These are phyloP conservation scores for Misgurnus anguillicaudatus DNA, from an alignment of 2,113 vertebrate genomes.

Conservation along the genomic window DNA sequence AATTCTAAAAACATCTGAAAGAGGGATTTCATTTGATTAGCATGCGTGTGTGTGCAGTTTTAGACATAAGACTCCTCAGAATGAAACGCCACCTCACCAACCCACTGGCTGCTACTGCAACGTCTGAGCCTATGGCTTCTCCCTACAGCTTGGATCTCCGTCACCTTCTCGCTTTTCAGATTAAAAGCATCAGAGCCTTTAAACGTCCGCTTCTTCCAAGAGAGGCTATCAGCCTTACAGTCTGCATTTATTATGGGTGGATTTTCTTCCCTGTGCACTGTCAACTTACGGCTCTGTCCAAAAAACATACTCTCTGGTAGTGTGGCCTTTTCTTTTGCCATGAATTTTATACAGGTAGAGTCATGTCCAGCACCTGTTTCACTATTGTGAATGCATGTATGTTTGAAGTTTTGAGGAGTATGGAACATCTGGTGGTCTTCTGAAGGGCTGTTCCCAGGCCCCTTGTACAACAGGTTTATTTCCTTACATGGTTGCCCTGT, in stretches of 20 bases:
- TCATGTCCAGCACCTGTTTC: slow-evolving; percentile 28
- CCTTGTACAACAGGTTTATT: slow-evolving; percentile 56
- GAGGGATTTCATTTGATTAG: too few relatives aligned
- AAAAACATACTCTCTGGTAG: slow-evolving; percentile 72
- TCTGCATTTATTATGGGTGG: slow-evolving; percentile 4
- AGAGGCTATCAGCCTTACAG: slow-evolving; percentile 33
- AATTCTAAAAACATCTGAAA: too few relatives aligned
- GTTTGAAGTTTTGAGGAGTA: slow-evolving; percentile 37
- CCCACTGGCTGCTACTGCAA: slow-evolving; percentile 25
- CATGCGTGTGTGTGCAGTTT: too few relatives aligned
- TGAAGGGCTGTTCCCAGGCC: slow-evolving; percentile 55
- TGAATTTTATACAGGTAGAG: slow-evolving; percentile 10
- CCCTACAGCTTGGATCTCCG: background rate
- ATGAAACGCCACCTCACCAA: slow-evolving; percentile 5
- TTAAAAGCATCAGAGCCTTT: slow-evolving; percentile 24
- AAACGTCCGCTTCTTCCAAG: background rate
- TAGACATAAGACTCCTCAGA: background rate
- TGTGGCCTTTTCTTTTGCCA: slow-evolving; percentile 20
- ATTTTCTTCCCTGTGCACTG: slow-evolving; percentile 53
- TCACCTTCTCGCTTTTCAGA: background rate
- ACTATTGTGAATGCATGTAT: slow-evolving; percentile 51
- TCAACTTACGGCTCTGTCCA: slow-evolving; percentile 67
- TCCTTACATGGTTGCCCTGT: background rate
- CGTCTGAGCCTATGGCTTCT: slow-evolving; percentile 4
- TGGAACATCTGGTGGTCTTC: slow-evolving; percentile 59